Evolutionary conservation across 2,888 invertebrate genomes (phyloP), one percentile per base, ranked within the genome.

Genomic region (Calliscelio sp.): DNA sequence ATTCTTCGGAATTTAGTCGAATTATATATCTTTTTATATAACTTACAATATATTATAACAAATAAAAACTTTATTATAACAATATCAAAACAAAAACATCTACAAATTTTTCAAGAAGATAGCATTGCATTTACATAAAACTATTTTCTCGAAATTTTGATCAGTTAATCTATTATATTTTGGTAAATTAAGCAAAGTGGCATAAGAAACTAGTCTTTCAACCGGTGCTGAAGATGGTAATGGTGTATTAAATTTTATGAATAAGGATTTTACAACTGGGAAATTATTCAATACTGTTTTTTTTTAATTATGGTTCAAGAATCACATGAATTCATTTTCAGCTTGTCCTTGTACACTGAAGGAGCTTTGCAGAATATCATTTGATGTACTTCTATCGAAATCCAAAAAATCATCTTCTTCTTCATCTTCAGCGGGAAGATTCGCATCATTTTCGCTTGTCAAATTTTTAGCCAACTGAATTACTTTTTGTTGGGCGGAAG

Each of bases 321-420:
- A 24, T 24, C 51, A 5, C 51, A 53, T 25, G 4, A 46, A 46
- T 46, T 46, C 46, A 46, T 46, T 46, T 46, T 46, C 46, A 18
- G 46, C 46, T 16, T 4, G 18, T 7, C 1, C 11, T 46, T 46
- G 46, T 18, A 46, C 46, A 7, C 18, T 4, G 10, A 46, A 46
- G 46, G 4, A 18, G 10, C 46, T 4, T 2, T 5, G 46, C 2
- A 46, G 46, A 46, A 46, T 46, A 18, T 46, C 46, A 46, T 18
- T 46, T 18, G 46, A 46, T 4, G 46, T 46, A 16, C 46, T 20
- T 2, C 18, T 18, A 46, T 46, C 46, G 18, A 7, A 16, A 46
- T 46, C 18, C 46, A 46, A 46, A 46, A 7, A 46, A 18, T 46
- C 46, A 46, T 46, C 46, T 16, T 53, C 5, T 4, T 24, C 51